Conservation (phyloP, 2,888 invertebrate species). For the Drosophila neonasuta region DNA sequence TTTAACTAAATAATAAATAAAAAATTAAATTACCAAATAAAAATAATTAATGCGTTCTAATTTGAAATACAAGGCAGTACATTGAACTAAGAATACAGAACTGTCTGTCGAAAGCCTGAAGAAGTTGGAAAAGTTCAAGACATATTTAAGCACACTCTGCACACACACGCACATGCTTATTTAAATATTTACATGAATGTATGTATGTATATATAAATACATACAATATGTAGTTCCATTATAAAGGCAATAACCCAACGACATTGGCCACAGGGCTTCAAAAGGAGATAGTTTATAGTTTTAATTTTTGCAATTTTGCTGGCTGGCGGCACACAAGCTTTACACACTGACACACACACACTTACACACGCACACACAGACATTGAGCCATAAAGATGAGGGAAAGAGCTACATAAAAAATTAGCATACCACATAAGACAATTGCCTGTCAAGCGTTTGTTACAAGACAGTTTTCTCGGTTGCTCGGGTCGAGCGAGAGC, state of each 20-base stretch:
- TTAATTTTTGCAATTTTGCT: conserved; percentile 68
- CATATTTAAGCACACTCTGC: background rate
- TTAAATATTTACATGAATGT: conserved; percentile 2
- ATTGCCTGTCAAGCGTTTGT: conserved; percentile 67
- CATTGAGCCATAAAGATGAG: conserved; percentile 30
- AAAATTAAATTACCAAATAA: too few species aligned
- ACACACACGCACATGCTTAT: background rate
- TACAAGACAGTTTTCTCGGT: conserved; percentile 48
- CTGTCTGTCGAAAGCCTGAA: background rate
- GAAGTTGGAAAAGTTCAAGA: background rate
- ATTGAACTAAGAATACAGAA: background rate
- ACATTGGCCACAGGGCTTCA: conserved; percentile 47
- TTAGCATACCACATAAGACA: conserved; percentile 75
- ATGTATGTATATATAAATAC: conserved; percentile 18
- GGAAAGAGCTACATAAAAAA: conserved; percentile 51
- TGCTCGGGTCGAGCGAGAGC: conserved; percentile 48
- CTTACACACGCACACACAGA: background rate
- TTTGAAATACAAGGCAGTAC: background rate
- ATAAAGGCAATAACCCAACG: conserved; percentile 62
- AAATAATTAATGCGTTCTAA: too few species aligned
- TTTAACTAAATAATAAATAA: too few species aligned
- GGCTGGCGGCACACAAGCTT: conserved; percentile 40
- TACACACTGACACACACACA: background rate
- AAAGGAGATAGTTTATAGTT: conserved; percentile 70
- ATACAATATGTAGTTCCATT: conserved; percentile 45